Evolutionary conservation across 1,140 invertebrate genomes (phyloP), one percentile per base, ranked within the genome.

Genomic region (Euwallacea similis): DNA sequence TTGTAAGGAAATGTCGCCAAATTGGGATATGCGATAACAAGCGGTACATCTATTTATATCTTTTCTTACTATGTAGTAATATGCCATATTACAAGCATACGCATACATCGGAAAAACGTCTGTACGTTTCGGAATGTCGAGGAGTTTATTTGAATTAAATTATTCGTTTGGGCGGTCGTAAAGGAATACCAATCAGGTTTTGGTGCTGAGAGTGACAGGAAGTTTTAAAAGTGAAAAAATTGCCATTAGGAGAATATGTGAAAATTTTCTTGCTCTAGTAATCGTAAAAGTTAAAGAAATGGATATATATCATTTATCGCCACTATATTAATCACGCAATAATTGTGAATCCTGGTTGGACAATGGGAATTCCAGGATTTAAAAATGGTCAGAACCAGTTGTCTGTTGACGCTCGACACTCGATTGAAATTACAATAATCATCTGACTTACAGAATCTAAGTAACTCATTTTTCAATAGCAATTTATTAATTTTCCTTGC

Each of bases 131-230:
- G 63, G 65, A 43, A 66, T 58, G 65, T 41, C 43, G 11, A 58
- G 42, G 65, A 66, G 43, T 66, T 66, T 66, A 66, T 66, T 46
- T 41, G 65, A 58, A 66, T 66, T 66, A 66, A 66, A 66, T 66
- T 66, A 66, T 66, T 42, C 50, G 65, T 66, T 66, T 44, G 15
- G 42, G 15, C 7, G 4, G 16, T 43, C 16, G 50, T 58, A 56
- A 44, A 58, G 42, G 65, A 66, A 66, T 66, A 66, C 65, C 56
- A 66, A 66, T 66, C 13, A 43, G 60, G 11, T 53, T 61, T 61
- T 42, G 8, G 54, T 21, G 8, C n/a, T 33, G 4, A 33, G 21
- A 33, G 54, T 15, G 8, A 56, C n/a, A 56, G n/a, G 54, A 21
- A 15, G 54, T 15, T 15, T 56, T 21, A 56, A 56, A 56, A 56